Conservation (phyloP, 2,113 vertebrate genomes). For the Pogonocichla stellata region DNA sequence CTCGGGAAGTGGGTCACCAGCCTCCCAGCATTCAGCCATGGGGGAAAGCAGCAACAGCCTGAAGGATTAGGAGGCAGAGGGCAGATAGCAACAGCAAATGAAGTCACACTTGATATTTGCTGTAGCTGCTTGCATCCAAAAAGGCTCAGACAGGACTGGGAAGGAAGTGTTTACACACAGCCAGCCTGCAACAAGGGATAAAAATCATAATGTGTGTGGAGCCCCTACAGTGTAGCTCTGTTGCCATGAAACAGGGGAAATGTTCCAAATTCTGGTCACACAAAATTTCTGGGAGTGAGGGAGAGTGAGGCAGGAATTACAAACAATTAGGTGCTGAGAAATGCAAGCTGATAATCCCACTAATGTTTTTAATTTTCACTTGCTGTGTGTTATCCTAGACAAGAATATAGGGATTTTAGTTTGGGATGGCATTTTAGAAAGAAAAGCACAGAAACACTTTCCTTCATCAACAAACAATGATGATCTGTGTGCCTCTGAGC, state of each 20-base stretch:
- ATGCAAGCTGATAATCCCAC: neutral
- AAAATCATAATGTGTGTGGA: neutral
- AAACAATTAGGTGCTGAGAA: neutral
- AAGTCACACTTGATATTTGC: neutral
- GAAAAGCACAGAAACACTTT: neutral
- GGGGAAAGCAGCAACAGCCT: neutral
- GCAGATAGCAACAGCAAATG: neutral
- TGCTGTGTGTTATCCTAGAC: neutral
- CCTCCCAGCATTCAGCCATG: neutral
- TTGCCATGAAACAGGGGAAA: conserved; percentile 1
- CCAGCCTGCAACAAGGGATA: neutral
- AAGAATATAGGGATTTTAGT: neutral
- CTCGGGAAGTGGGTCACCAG: neutral
- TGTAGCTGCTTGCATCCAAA: neutral
- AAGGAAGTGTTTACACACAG: neutral
- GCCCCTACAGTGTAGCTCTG: neutral
- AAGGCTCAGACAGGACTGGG: neutral
- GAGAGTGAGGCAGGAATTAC: neutral
- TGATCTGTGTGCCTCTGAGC: neutral
- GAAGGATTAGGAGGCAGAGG: neutral
- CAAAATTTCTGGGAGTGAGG: neutral
- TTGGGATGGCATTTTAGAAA: neutral
- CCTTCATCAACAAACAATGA: neutral
- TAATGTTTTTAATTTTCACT: neutral
- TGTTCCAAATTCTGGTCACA: neutral